These are phyloP conservation scores for Macroglossus sobrinus DNA, from an alignment of 2,113 vertebrate genomes.

Conservation along the genomic window DNA sequence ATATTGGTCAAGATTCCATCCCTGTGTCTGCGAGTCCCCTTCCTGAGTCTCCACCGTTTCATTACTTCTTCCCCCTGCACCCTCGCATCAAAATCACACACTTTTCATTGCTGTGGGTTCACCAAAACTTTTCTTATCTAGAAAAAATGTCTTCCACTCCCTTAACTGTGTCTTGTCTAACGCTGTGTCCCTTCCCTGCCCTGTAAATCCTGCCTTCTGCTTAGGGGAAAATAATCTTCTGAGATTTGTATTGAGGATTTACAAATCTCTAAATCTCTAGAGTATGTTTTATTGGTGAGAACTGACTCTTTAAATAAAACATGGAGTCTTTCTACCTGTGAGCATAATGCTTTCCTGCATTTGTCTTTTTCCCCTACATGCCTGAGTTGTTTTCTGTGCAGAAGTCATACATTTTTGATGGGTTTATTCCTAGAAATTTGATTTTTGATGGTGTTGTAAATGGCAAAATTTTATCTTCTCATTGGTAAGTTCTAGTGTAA, in stretches of 20 bases:
- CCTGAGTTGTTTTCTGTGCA: background rate
- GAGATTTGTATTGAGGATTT: background rate
- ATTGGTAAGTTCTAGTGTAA: background rate
- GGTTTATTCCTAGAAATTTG: background rate
- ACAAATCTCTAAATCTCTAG: background rate
- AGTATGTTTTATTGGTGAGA: background rate
- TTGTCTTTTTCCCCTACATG: background rate
- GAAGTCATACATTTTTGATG: background rate
- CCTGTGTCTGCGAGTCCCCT: accelerated
- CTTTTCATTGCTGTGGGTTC: background rate
- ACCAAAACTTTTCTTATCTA: too few species aligned
- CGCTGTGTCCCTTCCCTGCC: background rate
- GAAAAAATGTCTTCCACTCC: background rate
- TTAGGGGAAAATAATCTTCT: background rate
- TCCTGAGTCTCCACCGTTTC: too few species aligned
- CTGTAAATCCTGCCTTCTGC: background rate
- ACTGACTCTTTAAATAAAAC: background rate
- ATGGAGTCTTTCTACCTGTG: background rate
- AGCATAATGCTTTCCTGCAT: background rate
- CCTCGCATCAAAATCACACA: background rate
- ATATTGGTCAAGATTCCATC: background rate
- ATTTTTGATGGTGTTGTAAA: background rate
- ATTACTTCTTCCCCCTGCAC: accelerated
- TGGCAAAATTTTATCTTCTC: background rate
- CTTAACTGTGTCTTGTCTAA: background rate